A percentile compares a stretch with the other conserved stretches of the same genome.
phyloP scores from a whole-genome alignment of 1,140 invertebrate species.

The Aphelenchoides besseyi region DNA sequence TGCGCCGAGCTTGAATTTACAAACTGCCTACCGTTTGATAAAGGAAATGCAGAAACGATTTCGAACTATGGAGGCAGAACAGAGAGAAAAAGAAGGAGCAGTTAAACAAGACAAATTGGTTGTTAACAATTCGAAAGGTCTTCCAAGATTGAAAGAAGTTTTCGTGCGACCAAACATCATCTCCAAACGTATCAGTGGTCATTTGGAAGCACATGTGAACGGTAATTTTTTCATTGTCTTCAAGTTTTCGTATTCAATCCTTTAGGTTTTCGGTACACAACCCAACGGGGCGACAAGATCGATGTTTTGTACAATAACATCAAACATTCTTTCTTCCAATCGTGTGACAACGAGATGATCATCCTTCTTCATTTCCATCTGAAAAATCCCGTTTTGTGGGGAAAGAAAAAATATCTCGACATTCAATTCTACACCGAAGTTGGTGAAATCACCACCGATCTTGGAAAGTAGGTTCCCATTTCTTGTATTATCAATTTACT shows the following conservation, averaged over 20 bases:
- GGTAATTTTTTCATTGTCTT: conserved; percentile 66
- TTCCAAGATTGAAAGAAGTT: conserved; percentile 95
- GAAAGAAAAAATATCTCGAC: conserved; percentile 97
- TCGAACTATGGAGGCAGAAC: conserved; percentile 94
- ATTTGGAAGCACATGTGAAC: conserved; percentile 89
- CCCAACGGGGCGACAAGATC: conserved; percentile 94
- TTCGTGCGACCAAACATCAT: conserved; percentile 98
- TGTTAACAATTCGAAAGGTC: conserved; percentile 83
- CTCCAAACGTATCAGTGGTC: conserved; percentile 86
- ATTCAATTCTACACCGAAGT: conserved; percentile 99
- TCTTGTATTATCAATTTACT: not conserved
- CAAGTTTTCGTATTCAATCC: not conserved
- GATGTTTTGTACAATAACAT: conserved; percentile 99
- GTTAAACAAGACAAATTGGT: conserved; percentile 98
- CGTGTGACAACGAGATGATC: conserved; percentile 99
- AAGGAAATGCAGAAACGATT: conserved; percentile 99
- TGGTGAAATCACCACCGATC: conserved; percentile 97
- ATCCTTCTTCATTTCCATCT: conserved; percentile 97
- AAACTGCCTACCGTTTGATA: conserved; percentile 91
- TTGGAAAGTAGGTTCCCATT: conserved; percentile 75
- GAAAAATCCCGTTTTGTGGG: conserved; percentile 97
- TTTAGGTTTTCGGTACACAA: conserved; percentile 84
- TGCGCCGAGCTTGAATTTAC: conserved; percentile 89
- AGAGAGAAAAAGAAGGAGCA: conserved; percentile 89
- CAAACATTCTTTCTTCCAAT: conserved; percentile 98